phyloP scores from a whole-genome alignment of 2,113 vertebrate genomes.

The Notothenia coriiceps region DNA sequence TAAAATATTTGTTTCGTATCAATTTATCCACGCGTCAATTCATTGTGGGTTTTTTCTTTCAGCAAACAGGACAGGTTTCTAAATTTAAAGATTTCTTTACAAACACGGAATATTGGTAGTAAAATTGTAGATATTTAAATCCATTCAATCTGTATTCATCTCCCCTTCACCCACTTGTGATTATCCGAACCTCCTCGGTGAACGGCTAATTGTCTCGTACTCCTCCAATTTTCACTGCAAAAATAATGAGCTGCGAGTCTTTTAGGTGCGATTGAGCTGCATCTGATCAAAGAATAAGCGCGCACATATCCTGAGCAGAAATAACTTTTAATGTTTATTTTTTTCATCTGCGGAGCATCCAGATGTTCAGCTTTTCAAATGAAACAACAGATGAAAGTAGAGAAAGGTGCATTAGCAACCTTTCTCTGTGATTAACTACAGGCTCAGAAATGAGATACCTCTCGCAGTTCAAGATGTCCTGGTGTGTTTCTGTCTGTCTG shows the following conservation, averaged over 20 bases:
- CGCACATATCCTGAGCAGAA: constrained; percentile 6
- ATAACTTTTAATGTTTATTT: constrained; percentile 23
- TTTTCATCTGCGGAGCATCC: constrained; percentile 26
- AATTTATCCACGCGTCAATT: constrained; percentile 1
- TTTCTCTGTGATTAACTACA: constrained; percentile 22
- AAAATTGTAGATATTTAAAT: constrained; percentile 18
- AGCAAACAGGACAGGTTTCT: neutral
- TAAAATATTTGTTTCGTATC: neutral
- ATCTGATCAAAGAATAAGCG: constrained; percentile 56
- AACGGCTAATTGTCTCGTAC: constrained; percentile 64
- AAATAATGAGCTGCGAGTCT: constrained; percentile 63
- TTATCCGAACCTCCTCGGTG: constrained; percentile 49
- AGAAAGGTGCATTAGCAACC: constrained; percentile 1
- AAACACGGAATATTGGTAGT: constrained; percentile 8
- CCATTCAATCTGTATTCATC: constrained; percentile 48
- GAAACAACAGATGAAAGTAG: constrained; percentile 17
- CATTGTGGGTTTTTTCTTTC: neutral
- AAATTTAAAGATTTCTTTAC: neutral
- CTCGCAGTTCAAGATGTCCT: neutral
- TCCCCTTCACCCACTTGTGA: constrained; percentile 9
- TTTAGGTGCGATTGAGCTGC: constrained; percentile 45
- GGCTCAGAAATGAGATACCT: neutral
- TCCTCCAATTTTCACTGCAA: constrained; percentile 49
- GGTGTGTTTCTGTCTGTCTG: constrained; percentile 1
- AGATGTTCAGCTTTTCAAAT: constrained; percentile 32